Evolutionary conservation across 2,888 invertebrate genomes (phyloP), one percentile per base, ranked within the genome.

Genomic region (Cynaeus angustus): DNA sequence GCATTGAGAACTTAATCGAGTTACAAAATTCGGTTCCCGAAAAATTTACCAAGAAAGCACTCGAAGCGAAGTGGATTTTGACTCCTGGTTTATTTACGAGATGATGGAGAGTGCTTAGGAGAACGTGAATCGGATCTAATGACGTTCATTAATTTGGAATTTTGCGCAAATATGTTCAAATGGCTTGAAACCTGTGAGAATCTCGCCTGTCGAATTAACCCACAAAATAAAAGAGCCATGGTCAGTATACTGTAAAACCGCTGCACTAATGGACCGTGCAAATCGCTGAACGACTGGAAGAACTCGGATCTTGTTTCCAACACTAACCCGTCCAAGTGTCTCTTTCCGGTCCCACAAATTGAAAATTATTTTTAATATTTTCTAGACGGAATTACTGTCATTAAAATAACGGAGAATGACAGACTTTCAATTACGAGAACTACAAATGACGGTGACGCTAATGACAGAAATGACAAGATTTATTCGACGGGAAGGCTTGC

Each of bases 1-100:
- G 56, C 50, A 70, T 70, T 70, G 70, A 70, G 70, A 62, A 66
- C 70, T 70, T 70, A 70, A 70, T 70, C 66, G 56, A 45, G 43
- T 43, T 59, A 46, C 26, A 50, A 62, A 62, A 62, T 33, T 53
- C 14, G 13, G 10, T 6, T 6, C 10, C 13, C 33, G 1, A 16
- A 55, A 37, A 50, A 50, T 50, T n/a, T 28, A 50, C 21, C 10
- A 26, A 50, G 48, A 50, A 50, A 50, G 21, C 48, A 50, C 48
- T 50, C 28, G 21, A 50, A 21, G 16, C 13, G 16, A 46, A 13
- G 12, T 43, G 43, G 14, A 43, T 46, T 46, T 16, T 46, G 46
- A 50, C 30, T 50, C 16, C 50, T 12, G 50, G 26, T 16, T 16
- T 14, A 21, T 48, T 16, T 16, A n/a, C 14, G 48, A 4, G 9